phyloP scores from a whole-genome alignment of 2,888 invertebrate species.

The Macrophya alboannulata region DNA sequence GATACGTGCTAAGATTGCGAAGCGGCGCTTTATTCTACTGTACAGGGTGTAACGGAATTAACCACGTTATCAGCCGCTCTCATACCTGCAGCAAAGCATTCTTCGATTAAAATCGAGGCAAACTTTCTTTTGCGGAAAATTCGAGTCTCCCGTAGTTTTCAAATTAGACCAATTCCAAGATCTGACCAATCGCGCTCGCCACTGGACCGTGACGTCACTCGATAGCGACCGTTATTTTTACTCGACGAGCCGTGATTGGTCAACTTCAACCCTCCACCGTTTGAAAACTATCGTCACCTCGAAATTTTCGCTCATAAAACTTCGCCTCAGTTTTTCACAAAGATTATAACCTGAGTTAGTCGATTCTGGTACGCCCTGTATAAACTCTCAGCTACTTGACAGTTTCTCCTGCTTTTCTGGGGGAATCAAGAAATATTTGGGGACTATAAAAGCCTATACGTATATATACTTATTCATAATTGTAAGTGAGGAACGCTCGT shows the following conservation, averaged over 20 bases:
- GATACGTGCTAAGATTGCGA: conserved; percentile 37
- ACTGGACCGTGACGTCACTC: background rate
- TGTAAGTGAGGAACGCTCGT: conserved; percentile 14
- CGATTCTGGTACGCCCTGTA: background rate
- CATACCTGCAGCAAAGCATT: background rate
- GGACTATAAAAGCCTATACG: background rate
- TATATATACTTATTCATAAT: background rate
- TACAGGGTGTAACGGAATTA: conserved; percentile 39
- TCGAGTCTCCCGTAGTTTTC: background rate
- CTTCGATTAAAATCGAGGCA: background rate
- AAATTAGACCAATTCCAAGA: background rate
- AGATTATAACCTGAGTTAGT: background rate
- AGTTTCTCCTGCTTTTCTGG: background rate
- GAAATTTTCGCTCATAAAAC: background rate
- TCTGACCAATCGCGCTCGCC: background rate
- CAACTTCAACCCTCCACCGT: background rate
- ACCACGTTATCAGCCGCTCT: background rate
- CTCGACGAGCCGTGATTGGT: conserved; percentile 3
- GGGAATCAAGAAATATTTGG: background rate
- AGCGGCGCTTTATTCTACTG: conserved; percentile 32
- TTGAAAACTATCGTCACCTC: background rate
- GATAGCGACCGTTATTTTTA: background rate
- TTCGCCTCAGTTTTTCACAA: conserved; percentile 1
- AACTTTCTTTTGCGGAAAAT: background rate
- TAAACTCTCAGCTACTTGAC: background rate